Percentiles rank a stretch among this genome's conserved stretches.
These are phyloP conservation scores for Drosophila tristis DNA, from an alignment of 1,140 invertebrate species.

Conservation along the genomic window DNA sequence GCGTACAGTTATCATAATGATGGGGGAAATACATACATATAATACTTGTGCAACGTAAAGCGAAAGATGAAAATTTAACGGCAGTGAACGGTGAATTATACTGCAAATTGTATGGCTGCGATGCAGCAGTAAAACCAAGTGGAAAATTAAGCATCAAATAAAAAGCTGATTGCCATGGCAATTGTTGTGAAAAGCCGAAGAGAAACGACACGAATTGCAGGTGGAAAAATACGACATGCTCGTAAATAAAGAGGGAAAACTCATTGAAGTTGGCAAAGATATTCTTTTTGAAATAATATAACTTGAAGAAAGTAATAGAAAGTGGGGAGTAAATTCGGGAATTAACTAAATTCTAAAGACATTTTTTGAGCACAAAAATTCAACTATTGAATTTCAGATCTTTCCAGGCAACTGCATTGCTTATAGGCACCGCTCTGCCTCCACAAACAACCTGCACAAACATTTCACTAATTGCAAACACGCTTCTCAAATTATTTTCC, in stretches of 20 bases:
- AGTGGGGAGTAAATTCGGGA: too few relatives aligned
- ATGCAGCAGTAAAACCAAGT: constrained; percentile 26
- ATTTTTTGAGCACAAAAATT: too few relatives aligned
- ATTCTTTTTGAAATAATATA: too few relatives aligned
- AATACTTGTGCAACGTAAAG: constrained; percentile 11
- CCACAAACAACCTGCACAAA: constrained; percentile 35
- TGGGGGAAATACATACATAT: constrained; percentile 11
- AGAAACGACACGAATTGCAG: constrained; percentile 6
- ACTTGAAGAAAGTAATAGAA: neutral
- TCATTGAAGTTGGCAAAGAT: neutral
- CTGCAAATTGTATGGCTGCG: constrained; percentile 35
- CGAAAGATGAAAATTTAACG: constrained; percentile 50
- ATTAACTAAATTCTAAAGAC: too few relatives aligned
- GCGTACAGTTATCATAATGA: constrained; percentile 64
- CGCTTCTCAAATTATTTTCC: constrained; percentile 42
- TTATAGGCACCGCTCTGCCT: neutral
- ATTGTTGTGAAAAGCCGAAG: constrained; percentile 9
- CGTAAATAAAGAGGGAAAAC: neutral
- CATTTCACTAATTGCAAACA: constrained; percentile 57
- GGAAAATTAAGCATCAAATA: constrained; percentile 48
- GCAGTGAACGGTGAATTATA: constrained; percentile 44
- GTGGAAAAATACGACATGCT: constrained; percentile 9
- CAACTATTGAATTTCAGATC: constrained; percentile 16
- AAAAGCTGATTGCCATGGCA: constrained; percentile 39
- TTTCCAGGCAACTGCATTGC: constrained; percentile 22